Evolutionary conservation across 1,140 invertebrate species (phyloP).

Genomic region (Tetraneura akinire): DNA sequence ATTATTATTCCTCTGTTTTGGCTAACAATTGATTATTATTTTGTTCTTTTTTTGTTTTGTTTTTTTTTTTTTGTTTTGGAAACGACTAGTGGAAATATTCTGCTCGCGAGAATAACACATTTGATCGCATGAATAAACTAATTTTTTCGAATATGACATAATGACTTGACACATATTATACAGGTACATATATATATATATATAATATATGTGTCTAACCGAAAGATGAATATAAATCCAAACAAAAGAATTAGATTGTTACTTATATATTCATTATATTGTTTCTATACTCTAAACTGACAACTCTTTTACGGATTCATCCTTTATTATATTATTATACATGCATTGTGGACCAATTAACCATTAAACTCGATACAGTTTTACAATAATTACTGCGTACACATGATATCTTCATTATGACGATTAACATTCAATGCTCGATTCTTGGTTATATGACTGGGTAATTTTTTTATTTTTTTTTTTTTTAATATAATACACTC

Average conservation of each 20-base stretch:
- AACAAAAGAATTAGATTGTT: constrained; percentile 36
- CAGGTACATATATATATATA: too few species aligned
- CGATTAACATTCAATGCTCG: background rate
- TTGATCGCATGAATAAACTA: constrained; percentile 15
- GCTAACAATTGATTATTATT: background rate
- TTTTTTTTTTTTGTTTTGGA: background rate
- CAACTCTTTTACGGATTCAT: constrained; percentile 19
- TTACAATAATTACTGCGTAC: background rate
- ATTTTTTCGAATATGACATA: constrained; percentile 32
- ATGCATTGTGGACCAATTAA: background rate
- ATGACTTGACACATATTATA: constrained; percentile 24
- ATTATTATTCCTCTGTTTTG: constrained; percentile 17
- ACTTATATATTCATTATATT: constrained; percentile 31
- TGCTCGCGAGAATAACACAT: background rate
- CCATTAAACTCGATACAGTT: background rate
- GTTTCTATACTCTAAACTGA: constrained; percentile 4
- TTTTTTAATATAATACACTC: too few species aligned
- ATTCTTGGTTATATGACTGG: too few species aligned
- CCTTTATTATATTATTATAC: background rate
- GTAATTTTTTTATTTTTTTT: too few species aligned
- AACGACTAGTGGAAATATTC: constrained; percentile 18
- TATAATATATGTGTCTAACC: background rate
- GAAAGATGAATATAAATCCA: constrained; percentile 33
- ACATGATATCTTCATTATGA: background rate
- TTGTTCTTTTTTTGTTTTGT: background rate